Evolutionary conservation across 2,113 vertebrate genomes (phyloP).

Genomic region (Dasypus novemcinctus): DNA sequence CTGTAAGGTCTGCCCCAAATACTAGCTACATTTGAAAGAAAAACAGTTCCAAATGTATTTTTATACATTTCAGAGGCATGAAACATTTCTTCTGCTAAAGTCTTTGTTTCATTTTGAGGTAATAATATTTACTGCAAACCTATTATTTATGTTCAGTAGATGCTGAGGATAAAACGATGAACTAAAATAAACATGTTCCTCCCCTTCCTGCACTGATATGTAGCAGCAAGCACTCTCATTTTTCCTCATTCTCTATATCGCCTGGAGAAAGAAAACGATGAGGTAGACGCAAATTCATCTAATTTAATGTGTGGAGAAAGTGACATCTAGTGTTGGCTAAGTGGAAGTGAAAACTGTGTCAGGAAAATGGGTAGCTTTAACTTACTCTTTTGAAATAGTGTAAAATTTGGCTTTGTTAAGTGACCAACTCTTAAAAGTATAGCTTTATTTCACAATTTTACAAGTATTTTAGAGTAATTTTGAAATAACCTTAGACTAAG

Average conservation of each 20-base stretch:
- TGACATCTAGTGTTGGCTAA: conserved; percentile 56
- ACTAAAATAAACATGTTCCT: neutral
- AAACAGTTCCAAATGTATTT: neutral
- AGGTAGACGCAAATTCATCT: neutral
- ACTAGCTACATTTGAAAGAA: neutral
- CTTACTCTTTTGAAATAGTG: neutral
- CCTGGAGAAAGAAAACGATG: neutral
- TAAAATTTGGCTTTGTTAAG: neutral
- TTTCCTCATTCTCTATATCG: neutral
- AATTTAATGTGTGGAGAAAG: conserved; percentile 35
- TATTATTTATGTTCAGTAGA: neutral
- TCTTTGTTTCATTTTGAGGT: neutral
- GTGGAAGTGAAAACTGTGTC: neutral
- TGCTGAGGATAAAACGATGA: neutral
- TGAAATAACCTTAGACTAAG: conserved; percentile 29
- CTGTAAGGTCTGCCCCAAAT: neutral
- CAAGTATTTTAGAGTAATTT: neutral
- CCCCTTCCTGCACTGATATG: neutral
- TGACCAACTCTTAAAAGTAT: neutral
- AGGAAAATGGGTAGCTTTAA: neutral
- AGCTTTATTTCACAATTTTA: neutral
- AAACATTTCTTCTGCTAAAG: neutral
- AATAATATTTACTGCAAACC: neutral
- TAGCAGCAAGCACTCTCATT: neutral
- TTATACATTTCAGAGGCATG: neutral